These are phyloP conservation scores for Anodontia alba DNA, from an alignment of 2,888 invertebrate species.

Conservation along the genomic window DNA sequence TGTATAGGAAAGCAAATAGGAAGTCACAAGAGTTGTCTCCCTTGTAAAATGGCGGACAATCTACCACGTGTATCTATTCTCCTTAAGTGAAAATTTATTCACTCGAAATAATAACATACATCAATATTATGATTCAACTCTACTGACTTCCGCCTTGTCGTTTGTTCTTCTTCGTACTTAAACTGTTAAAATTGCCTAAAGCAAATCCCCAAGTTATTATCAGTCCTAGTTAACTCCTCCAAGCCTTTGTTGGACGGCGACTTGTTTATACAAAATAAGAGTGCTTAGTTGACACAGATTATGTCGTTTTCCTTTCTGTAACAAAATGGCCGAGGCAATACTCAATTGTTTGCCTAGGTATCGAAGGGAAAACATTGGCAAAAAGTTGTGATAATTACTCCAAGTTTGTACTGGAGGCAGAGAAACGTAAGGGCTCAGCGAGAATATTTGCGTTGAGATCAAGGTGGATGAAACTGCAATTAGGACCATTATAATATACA, in stretches of 20 bases:
- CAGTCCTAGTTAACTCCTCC: not conserved
- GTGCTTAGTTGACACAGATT: not conserved
- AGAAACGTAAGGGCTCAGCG: not conserved
- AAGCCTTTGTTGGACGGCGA: not conserved
- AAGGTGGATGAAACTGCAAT: not conserved
- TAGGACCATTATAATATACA: constrained; percentile 6
- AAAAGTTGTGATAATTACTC: constrained; percentile 15
- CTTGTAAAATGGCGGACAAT: no score
- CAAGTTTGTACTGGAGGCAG: not conserved
- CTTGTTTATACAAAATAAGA: constrained; percentile 14
- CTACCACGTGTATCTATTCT: no score
- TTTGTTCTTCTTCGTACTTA: constrained; percentile 33
- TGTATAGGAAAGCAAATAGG: no score
- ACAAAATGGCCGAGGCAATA: not conserved
- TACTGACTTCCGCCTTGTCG: constrained; percentile 28
- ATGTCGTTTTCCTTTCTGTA: not conserved
- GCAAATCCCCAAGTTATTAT: constrained; percentile 14
- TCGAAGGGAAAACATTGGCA: not conserved
- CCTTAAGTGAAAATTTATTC: not conserved
- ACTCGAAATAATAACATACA: constrained; percentile 13
- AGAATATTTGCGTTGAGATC: not conserved
- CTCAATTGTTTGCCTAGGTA: not conserved
- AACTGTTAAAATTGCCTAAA: constrained; percentile 41
- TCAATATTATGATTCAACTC: constrained; percentile 43
- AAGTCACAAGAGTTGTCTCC: no score